phyloP scores from a whole-genome alignment of 2,113 vertebrate genomes.

The Excalfactoria chinensis region DNA sequence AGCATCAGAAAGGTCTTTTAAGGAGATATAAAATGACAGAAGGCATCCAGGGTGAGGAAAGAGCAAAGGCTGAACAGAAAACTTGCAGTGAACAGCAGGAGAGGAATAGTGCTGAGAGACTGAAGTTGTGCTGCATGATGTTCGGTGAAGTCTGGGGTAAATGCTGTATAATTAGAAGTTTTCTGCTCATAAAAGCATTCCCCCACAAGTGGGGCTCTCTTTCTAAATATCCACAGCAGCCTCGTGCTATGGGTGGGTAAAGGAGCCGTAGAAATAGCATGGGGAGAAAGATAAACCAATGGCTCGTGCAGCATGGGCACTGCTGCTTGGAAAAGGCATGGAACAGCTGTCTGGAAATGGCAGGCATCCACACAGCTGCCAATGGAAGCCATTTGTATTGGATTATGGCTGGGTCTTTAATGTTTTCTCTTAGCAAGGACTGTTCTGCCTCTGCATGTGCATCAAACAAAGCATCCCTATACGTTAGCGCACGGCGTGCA shows the following conservation, averaged over 20 bases:
- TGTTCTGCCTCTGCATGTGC: neutral
- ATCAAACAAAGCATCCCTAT: neutral
- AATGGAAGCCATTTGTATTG: neutral
- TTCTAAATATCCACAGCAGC: neutral
- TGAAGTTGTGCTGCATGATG: neutral
- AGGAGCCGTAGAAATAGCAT: neutral
- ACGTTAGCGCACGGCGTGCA: rapidly evolving
- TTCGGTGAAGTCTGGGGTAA: neutral
- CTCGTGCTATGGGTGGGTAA: neutral
- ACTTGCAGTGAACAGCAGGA: neutral
- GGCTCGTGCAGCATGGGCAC: neutral
- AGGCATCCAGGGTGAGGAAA: neutral
- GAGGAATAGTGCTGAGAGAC: neutral
- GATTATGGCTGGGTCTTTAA: neutral
- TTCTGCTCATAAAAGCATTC: rapidly evolving
- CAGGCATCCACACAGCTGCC: neutral
- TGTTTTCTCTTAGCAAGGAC: neutral
- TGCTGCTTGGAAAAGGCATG: neutral
- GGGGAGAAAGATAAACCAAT: neutral
- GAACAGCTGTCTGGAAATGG: neutral
- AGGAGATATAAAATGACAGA: neutral
- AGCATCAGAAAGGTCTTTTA: neutral
- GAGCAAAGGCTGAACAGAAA: neutral
- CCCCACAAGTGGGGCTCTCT: rapidly evolving
- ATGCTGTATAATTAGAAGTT: neutral